Evolutionary conservation across 1,140 invertebrate genomes (phyloP).

Genomic region (Armadillidium nasatum): DNA sequence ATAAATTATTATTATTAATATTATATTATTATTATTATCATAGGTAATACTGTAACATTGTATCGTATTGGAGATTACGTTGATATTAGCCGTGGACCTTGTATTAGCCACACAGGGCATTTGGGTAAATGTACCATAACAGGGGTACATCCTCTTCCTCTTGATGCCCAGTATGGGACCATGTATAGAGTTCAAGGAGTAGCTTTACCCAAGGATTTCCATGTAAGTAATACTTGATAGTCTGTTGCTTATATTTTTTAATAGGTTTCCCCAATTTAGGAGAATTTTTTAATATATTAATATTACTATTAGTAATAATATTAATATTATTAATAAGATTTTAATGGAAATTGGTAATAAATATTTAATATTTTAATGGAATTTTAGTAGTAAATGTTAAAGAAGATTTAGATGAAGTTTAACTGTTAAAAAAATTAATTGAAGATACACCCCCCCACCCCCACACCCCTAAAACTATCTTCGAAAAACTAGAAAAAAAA

Average conservation of each 20-base stretch:
- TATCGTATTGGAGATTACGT: constrained; percentile 79
- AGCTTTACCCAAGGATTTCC: constrained; percentile 68
- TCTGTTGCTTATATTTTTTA: not conserved
- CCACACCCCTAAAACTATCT: too few species aligned
- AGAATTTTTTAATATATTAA: not conserved
- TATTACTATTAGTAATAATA: not conserved
- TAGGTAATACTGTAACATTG: constrained; percentile 62
- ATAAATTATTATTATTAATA: not conserved
- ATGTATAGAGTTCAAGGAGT: constrained; percentile 87
- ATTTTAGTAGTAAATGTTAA: too few species aligned
- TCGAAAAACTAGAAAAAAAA: too few species aligned
- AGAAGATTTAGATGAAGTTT: too few species aligned
- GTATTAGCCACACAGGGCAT: constrained; percentile 70
- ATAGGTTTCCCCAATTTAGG: not conserved
- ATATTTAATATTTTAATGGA: not conserved
- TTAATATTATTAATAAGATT: not conserved
- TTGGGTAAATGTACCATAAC: constrained; percentile 69
- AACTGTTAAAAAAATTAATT: too few species aligned
- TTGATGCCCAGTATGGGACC: constrained; percentile 51
- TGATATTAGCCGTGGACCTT: constrained; percentile 85
- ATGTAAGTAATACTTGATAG: not conserved
- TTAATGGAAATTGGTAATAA: not conserved
- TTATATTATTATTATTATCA: constrained; percentile 29
- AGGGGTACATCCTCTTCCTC: constrained; percentile 61
- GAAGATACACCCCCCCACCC: too few species aligned